Percentiles rank a stretch among this genome's conserved stretches.
phyloP scores from a whole-genome alignment of 2,113 vertebrate genomes.

The Callopanchax toddi region DNA sequence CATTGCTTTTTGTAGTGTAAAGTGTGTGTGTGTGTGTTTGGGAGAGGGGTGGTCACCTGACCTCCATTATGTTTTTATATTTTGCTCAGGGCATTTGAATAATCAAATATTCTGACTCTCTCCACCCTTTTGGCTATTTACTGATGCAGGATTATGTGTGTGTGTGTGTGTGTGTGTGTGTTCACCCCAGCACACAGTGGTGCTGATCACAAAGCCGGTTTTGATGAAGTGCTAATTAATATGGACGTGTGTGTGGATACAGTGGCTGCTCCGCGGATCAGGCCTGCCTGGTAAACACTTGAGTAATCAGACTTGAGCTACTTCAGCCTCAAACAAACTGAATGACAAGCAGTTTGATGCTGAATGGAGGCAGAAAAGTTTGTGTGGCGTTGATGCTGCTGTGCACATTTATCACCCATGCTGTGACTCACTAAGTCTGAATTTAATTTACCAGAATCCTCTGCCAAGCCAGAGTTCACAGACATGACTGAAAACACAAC shows the following conservation, averaged over 20 bases:
- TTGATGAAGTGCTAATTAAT: slow-evolving; percentile 53
- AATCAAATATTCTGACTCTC: slow-evolving; percentile 14
- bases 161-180: neutral
- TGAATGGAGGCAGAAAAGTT: neutral
- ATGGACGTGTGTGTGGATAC: slow-evolving; percentile 22
- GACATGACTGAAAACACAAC: too few relatives aligned
- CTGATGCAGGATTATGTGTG: slow-evolving; percentile 1
- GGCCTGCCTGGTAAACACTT: slow-evolving; percentile 45
- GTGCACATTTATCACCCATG: neutral
- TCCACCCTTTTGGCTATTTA: neutral
- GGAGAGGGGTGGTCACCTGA: slow-evolving; percentile 30
- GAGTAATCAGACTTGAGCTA: slow-evolving; percentile 41
- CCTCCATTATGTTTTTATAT: slow-evolving; percentile 43
- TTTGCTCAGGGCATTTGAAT: slow-evolving; percentile 15
- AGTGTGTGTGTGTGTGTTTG: too few relatives aligned
- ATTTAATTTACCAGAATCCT: neutral
- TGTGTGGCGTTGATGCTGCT: neutral
- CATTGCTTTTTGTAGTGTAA: neutral
- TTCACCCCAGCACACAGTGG: neutral
- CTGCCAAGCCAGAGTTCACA: too few relatives aligned
- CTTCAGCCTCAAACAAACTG: slow-evolving; percentile 17
- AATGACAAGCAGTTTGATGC: slow-evolving; percentile 16
- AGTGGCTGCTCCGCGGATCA: slow-evolving; percentile 18
- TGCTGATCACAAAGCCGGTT: slow-evolving; percentile 45
- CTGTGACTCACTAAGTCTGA: too few relatives aligned